phyloP scores from a whole-genome alignment of 2,888 invertebrate species.

The Lepas anatifera region DNA sequence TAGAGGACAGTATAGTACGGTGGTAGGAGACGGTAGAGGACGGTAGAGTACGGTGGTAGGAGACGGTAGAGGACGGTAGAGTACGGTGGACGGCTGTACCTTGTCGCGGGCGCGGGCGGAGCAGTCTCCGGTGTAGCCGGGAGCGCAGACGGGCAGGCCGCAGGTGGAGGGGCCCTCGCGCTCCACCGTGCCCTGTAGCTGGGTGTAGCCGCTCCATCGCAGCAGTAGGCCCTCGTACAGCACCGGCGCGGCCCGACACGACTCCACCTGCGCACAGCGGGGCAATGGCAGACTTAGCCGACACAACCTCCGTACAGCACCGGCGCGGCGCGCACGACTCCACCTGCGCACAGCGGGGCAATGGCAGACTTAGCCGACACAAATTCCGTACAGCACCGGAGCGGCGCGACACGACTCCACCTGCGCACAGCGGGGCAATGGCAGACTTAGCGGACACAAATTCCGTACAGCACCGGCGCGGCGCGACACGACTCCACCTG shows the following conservation, averaged over 20 bases:
- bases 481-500: no score
- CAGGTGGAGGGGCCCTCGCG: slow-evolving; percentile 82
- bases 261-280: slow-evolving; percentile 44
- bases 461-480: no score
- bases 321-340: neutral
- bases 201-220: slow-evolving; percentile 90
- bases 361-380: no score
- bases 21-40: no score
- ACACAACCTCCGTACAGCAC: neutral
- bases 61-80: no score
- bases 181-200: slow-evolving; percentile 76
- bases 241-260: slow-evolving; percentile 83
- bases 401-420: neutral
- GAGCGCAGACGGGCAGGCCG: slow-evolving; percentile 75
- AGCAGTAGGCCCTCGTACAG: slow-evolving; percentile 70
- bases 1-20: no score
- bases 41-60: no score
- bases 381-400: neutral
- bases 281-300: no score
- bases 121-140: slow-evolving; percentile 80
- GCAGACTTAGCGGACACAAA: no score
- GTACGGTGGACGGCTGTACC: no score
- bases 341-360: no score
- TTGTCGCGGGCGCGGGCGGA: slow-evolving; percentile 73
- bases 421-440: no score